Base-by-base conservation (phyloP, 2,888 invertebrate species). In the Cremastinae sp. region DNA sequence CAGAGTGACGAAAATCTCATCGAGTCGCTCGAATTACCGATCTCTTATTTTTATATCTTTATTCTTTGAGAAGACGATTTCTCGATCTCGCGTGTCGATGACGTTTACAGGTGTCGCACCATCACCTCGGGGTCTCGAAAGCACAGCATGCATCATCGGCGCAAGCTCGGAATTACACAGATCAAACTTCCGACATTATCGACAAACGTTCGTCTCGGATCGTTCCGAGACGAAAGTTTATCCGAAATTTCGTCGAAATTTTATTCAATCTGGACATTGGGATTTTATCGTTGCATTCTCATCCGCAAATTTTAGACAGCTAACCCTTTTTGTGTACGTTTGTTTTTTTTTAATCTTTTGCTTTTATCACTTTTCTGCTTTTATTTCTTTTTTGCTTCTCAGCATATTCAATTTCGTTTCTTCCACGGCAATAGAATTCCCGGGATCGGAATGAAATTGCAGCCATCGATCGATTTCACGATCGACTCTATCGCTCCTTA, bases 71-170 rank as follows among this genome's bases (percentile, higher is more conserved):
- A 18, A 51, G 18, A 54, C 28, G 38, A 62, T 68, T 68, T 43
- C 38, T 41, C 53, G 56, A 69, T 81, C 80, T 80, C 78, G 82
- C 72, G 74, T 86, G 84, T 85, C 83, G 86, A 86, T 85, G 87
- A 87, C 85, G 84, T 83, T 54, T 28, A 45, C 18, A 28, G 62
- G 61, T 79, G 81, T 77, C 81, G 84, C 82, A 88, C 87, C 88
- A 88, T 87, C 86, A 88, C 88, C 88, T 87, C 87, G 84, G 84
- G 85, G 83, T 82, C 88, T 88, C 86, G 85, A 85, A 87, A 89
- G 89, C 89, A 88, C 88, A 89, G 88, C 89, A 89, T 89, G 89
- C 89, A 90, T 89, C 89, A 89, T 89, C 89, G 89, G 89, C 89
- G 88, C 89, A 89, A 89, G 89, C 89, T 90, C 83, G 85, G 83